phyloP scores from a whole-genome alignment of 1,140 invertebrate genomes.

The Monochamus saltuarius region DNA sequence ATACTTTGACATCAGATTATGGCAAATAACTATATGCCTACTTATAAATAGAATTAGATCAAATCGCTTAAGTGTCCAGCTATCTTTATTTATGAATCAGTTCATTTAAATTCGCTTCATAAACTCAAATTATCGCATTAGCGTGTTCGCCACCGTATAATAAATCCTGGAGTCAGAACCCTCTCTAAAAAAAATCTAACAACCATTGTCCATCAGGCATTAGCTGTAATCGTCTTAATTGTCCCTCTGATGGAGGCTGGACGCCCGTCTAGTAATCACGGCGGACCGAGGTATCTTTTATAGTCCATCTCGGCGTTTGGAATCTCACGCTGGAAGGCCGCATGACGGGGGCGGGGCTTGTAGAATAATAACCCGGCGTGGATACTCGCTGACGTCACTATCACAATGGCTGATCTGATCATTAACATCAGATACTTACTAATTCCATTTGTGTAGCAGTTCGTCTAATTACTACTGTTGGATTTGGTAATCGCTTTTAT shows the following conservation, averaged over 20 bases:
- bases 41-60: too few relatives aligned
- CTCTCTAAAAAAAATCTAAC: too few relatives aligned
- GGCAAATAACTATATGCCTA: too few relatives aligned
- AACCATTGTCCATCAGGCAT: too few relatives aligned
- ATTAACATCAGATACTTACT: slow-evolving; percentile 5
- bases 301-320: background rate
- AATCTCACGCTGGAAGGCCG: slow-evolving; percentile 17
- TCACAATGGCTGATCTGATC: slow-evolving; percentile 30
- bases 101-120: too few relatives aligned
- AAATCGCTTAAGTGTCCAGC: too few relatives aligned
- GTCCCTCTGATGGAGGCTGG: slow-evolving; percentile 31
- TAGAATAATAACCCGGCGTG: slow-evolving; percentile 22
- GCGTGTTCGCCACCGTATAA: too few relatives aligned
- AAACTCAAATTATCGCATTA: too few relatives aligned
- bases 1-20: too few relatives aligned
- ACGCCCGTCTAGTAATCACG: slow-evolving; percentile 23
- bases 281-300: slow-evolving; percentile 1
- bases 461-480: background rate
- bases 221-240: slow-evolving; percentile 27
- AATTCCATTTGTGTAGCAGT: slow-evolving; percentile 5
- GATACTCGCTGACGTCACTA: slow-evolving; percentile 21
- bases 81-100: too few relatives aligned
- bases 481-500: too few relatives aligned
- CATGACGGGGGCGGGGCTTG: slow-evolving; percentile 20
- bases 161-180: too few relatives aligned